Conservation (phyloP, 2,888 invertebrate genomes). For the Acleris laterana region DNA sequence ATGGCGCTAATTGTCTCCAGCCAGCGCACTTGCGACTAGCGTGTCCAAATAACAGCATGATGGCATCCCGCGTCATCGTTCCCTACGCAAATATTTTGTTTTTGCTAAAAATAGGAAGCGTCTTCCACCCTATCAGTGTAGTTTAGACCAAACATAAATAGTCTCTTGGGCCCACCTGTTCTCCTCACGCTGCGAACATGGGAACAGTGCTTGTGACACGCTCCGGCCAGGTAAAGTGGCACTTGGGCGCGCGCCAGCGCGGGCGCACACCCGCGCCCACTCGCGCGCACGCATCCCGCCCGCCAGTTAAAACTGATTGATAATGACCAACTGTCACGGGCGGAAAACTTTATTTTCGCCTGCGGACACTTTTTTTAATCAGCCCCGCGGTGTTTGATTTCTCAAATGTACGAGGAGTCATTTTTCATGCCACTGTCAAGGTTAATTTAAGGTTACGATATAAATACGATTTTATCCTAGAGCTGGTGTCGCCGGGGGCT, state of each 20-base stretch:
- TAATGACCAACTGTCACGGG: constrained; percentile 79
- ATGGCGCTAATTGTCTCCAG: constrained; percentile 70
- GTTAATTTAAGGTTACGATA: constrained; percentile 81
- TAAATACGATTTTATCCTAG: constrained; percentile 63
- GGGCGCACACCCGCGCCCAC: constrained; percentile 41
- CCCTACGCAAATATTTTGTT: constrained; percentile 17
- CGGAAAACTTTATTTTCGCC: constrained; percentile 71
- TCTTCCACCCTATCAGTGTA: constrained; percentile 13
- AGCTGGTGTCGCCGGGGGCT: constrained; percentile 59
- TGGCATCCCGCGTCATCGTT: constrained; percentile 9
- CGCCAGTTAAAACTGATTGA: constrained; percentile 79
- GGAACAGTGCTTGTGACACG: constrained; percentile 27
- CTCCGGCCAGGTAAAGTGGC: constrained; percentile 42
- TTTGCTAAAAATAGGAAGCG: constrained; percentile 5
- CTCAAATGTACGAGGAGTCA: constrained; percentile 66
- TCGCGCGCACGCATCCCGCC: constrained; percentile 51
- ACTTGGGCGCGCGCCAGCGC: constrained; percentile 54
- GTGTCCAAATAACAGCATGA: not conserved
- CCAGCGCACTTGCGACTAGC: constrained; percentile 25
- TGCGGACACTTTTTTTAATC: constrained; percentile 55
- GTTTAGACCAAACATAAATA: constrained; percentile 25
- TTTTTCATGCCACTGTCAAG: constrained; percentile 82
- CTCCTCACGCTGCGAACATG: constrained; percentile 25
- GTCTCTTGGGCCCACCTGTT: constrained; percentile 29
- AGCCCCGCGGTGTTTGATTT: constrained; percentile 66